Conservation (phyloP, 2,888 invertebrate species). For the Luperina nickerlii region DNA sequence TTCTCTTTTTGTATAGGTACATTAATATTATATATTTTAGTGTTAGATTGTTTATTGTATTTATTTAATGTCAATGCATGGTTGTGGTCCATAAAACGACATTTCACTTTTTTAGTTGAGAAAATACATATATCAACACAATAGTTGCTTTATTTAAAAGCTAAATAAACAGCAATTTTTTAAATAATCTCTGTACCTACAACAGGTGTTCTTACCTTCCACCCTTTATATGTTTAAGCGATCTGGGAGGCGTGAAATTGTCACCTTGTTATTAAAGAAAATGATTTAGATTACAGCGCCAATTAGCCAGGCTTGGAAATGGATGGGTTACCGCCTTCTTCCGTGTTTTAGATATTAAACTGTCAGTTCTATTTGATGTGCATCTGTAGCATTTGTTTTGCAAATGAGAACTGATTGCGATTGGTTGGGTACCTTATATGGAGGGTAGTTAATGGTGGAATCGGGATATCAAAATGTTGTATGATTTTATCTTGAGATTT, state of each 20-base stretch:
- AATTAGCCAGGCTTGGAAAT: conserved; percentile 49
- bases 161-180: neutral
- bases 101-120: neutral
- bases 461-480: conserved; percentile 7
- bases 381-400: conserved; percentile 59
- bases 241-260: conserved; percentile 65
- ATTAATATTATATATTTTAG: neutral
- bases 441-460: conserved; percentile 9
- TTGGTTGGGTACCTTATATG: conserved; percentile 42
- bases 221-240: conserved; percentile 31
- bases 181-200: neutral
- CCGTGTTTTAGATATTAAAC: conserved; percentile 46
- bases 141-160: neutral
- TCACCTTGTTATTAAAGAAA: conserved; percentile 62
- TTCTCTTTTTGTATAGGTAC: neutral
- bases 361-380: conserved; percentile 62
- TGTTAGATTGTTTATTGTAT: neutral
- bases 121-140: neutral
- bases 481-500: conserved; percentile 38
- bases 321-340: conserved; percentile 38
- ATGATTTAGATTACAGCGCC: conserved; percentile 48
- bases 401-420: conserved; percentile 55
- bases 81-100: neutral
- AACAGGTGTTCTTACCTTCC: conserved; percentile 23
- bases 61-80: neutral